Percentiles rank a stretch among this genome's conserved stretches.
Evolutionary conservation across 2,113 vertebrate species (phyloP).

Genomic region (Mellivora capensis): DNA sequence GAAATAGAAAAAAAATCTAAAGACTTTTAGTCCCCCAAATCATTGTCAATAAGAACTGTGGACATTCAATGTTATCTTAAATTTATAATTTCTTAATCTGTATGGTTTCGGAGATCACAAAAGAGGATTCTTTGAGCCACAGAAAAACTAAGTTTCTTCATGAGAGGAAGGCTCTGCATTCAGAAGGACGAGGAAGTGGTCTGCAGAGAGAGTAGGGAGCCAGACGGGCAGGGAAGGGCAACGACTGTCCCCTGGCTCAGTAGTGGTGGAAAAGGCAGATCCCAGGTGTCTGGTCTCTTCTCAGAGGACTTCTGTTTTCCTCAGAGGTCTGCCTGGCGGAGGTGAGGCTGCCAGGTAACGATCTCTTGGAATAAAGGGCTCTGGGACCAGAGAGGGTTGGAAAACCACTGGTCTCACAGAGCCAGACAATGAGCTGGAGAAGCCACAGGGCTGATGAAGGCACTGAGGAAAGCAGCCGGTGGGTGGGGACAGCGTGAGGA

Average conservation of each 20-base stretch:
- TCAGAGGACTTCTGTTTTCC: neutral
- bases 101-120: neutral
- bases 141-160: neutral
- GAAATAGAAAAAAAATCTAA: neutral
- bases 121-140: neutral
- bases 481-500: neutral
- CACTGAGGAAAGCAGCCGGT: neutral
- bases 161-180: neutral
- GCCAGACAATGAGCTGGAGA: neutral
- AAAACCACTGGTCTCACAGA: neutral
- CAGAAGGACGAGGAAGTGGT: neutral
- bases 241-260: neutral
- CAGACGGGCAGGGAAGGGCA: rapidly evolving
- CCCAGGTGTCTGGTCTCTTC: neutral
- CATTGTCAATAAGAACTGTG: neutral
- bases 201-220: neutral
- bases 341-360: neutral
- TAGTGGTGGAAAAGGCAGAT: neutral
- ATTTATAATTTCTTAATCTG: neutral
- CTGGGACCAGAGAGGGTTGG: neutral
- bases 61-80: neutral
- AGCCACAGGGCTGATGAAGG: neutral
- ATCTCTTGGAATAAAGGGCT: neutral
- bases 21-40: neutral
- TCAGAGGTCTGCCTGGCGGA: neutral